Base-by-base conservation (phyloP, 2,113 vertebrate species). In the Tetrao urogallus region DNA sequence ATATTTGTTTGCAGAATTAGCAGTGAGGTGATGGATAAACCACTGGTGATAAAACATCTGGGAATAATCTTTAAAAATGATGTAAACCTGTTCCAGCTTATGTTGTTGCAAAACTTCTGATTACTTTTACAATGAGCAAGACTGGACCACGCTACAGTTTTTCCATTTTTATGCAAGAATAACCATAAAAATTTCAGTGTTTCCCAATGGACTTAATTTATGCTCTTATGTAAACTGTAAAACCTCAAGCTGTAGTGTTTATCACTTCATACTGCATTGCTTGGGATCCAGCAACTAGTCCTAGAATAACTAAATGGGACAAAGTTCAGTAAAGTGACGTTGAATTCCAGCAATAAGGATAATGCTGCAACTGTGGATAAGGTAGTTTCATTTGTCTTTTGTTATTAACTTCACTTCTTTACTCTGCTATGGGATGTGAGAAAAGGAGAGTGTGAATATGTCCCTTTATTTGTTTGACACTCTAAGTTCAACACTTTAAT, bases 61-160 rank as follows among this genome's bases (percentile, higher is more conserved):
- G n/a, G 27, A 76, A 86, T 86, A 77, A 79, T 78, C 36, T 83
- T 90, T 79, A 28, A 61, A 80, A 91, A 77, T 10, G 16, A 82
- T 56, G 36, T 92, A 86, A 91, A 52, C 8, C 27, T 72, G 9
- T 34, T 84, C 30, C 73, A 92, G 22, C 5, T 82, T 57, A 84
- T 75, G 40, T 11, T 4, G 2, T 32, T 75, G 28, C 25, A 81
- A 92, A 92, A 81, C 6, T 30, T 90, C 50, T 72, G 36, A 66
- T 79, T 89, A 70, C 45, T 17, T 88, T 70, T 40, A 80, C 79
- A 85, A 11, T 30, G 18, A 57, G 27, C 21, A 70, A 34, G 18
- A 88, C 47, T 28, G 14, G 20, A 5, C 32, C 3, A 5, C 13
- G 63, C 74, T 42, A 40, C 11, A 30, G 22, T 19, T 1, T 63